phyloP scores from a whole-genome alignment of 2,797 vertebrate genomes.

The Siniperca scherzeri region DNA sequence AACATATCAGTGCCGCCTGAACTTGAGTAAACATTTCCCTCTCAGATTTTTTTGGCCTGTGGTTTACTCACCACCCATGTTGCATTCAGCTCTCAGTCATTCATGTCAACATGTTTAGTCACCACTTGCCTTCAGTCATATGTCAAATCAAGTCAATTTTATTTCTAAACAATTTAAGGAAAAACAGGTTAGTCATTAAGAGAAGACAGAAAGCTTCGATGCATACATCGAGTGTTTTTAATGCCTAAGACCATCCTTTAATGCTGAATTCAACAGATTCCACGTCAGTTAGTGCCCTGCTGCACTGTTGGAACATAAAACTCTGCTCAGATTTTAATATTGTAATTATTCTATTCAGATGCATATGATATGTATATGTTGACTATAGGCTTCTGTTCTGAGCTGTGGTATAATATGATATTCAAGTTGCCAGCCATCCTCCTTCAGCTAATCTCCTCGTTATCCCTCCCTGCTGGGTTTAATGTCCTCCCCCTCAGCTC shows the following conservation, averaged over 20 bases:
- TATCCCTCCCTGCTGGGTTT: conserved; percentile 74
- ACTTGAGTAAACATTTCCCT: background rate
- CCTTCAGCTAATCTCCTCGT: conserved; percentile 69
- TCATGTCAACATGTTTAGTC: conserved; percentile 26
- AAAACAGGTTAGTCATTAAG: conserved; percentile 14
- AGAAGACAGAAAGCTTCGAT: background rate
- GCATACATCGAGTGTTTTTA: background rate
- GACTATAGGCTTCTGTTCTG: conserved; percentile 25
- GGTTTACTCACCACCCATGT: conserved; percentile 16
- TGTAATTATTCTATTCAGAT: conserved; percentile 8
- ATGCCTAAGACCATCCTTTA: background rate
- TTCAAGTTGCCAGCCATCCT: conserved; percentile 67
- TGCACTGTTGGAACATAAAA: background rate
- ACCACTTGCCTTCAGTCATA: conserved; percentile 15
- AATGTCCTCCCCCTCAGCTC: conserved; percentile 69
- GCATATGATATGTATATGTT: background rate
- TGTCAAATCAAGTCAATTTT: conserved; percentile 22
- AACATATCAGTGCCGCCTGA: background rate
- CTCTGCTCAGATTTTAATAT: background rate
- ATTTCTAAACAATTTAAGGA: background rate
- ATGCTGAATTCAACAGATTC: background rate
- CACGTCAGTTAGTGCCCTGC: background rate
- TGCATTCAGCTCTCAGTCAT: conserved; percentile 13
- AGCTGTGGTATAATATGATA: conserved; percentile 50
- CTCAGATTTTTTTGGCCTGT: background rate